Base-by-base conservation (phyloP, 2,113 vertebrate genomes). In the Myiozetetes cayanensis region DNA sequence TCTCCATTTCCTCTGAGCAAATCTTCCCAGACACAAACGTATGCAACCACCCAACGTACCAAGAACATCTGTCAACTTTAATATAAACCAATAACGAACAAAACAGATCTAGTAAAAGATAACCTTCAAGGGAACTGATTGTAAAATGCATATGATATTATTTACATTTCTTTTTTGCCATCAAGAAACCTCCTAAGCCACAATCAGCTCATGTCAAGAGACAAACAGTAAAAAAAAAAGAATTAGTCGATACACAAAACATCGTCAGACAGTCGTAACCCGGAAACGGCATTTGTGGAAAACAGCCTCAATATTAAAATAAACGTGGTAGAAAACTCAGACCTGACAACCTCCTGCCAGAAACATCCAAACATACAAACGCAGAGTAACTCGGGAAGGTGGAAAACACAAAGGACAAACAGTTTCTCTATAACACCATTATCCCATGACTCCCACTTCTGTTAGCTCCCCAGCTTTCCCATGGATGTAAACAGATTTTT, bases 101-200 rank as follows among this genome's bases (percentile, higher is more conserved):
- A 95, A 97, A 95, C 8, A 80, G 63, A 82, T 92, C 87, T 97
- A 98, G 93, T 94, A 97, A 94, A 94, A 92, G 88, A 96, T 63
- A 97, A 97, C 67, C 91, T 89, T 95, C 96, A 95, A 89, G 96
- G 96, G 93, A 96, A 93, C 80, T 71, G 94, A 92, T 94, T 97
- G 93, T 89, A 97, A 97, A 98, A 98, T 97, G 97, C 84, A 33
- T 92, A 93, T 90, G 89, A 94, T 92, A 95, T 96, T 98, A 97
- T 98, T 97, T 98, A 98, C 95, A 97, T 91, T 97, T 94, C 85
- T 62, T 96, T 47, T 96, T 94, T 97, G 94, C 88, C 87, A 68
- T 96, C 93, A 97, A 95, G 94, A 97, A 96, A 97, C 90, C 94
- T 97, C 97, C 97, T 96, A 98, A 97, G 96, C 85, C 97, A 97